phyloP scores from a whole-genome alignment of 2,113 vertebrate species.

The Castor canadensis region DNA sequence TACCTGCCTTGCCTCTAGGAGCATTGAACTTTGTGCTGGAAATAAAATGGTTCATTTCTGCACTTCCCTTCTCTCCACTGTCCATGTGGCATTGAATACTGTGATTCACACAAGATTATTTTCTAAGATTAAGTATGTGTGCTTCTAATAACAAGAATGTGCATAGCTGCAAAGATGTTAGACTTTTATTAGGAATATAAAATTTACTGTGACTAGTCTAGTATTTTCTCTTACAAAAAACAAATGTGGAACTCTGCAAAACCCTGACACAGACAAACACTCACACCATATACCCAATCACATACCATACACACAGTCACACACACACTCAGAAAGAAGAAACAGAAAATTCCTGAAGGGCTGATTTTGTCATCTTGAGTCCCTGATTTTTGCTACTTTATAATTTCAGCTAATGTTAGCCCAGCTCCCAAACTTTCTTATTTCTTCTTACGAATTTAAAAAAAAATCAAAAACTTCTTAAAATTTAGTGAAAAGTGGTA shows the following conservation, averaged over 20 bases:
- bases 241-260: background rate
- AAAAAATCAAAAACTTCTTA: background rate
- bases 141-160: background rate
- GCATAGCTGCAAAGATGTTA: background rate
- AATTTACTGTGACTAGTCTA: background rate
- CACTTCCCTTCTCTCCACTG: background rate
- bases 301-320: background rate
- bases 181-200: background rate
- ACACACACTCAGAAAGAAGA: background rate
- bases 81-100: background rate
- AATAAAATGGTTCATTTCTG: background rate
- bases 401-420: background rate
- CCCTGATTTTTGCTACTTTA: background rate
- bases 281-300: background rate
- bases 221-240: slow-evolving; percentile 7
- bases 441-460: slow-evolving; percentile 34
- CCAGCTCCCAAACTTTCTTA: background rate
- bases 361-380: slow-evolving; percentile 5
- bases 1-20: background rate
- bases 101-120: background rate
- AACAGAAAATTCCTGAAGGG: background rate
- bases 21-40: background rate
- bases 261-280: background rate
- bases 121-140: background rate
- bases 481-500: background rate